Percentiles rank a stretch among this genome's conserved stretches.
These are phyloP conservation scores for Battus philenor DNA, from an alignment of 1,140 invertebrate species.

Conservation along the genomic window DNA sequence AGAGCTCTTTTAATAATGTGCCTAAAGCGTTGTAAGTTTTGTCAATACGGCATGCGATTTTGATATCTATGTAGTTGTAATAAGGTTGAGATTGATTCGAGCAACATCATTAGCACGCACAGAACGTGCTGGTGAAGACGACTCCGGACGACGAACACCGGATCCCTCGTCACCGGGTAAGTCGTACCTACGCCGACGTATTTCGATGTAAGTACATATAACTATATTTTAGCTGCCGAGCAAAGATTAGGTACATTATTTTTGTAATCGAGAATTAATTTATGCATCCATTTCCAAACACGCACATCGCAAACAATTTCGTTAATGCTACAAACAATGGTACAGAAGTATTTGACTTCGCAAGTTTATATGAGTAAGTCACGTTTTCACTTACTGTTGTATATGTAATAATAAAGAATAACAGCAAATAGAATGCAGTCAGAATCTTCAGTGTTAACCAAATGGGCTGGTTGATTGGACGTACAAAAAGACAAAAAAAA, in stretches of 20 bases:
- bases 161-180: constrained; percentile 60
- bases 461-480: too few relatives aligned
- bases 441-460: constrained; percentile 3
- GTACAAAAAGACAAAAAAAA: too few relatives aligned
- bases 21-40: constrained; percentile 60
- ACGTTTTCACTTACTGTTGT: constrained; percentile 34
- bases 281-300: constrained; percentile 17
- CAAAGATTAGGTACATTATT: constrained; percentile 18
- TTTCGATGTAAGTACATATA: constrained; percentile 20
- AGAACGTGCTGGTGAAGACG: constrained; percentile 61
- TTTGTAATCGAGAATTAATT: constrained; percentile 13
- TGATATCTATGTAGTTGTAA: constrained; percentile 24
- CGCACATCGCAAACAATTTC: constrained; percentile 33
- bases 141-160: constrained; percentile 57
- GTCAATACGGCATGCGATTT: constrained; percentile 31
- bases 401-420: constrained; percentile 1
- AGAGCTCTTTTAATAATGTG: constrained; percentile 56
- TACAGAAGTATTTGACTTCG: constrained; percentile 38
- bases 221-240: constrained; percentile 14
- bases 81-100: constrained; percentile 45
- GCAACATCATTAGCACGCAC: constrained; percentile 41
- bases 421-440: not conserved
- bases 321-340: constrained; percentile 37
- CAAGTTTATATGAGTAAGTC: constrained; percentile 42
- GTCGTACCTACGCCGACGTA: constrained; percentile 37